phyloP scores from a whole-genome alignment of 2,888 invertebrate species.

The Lampropteryx suffumata region DNA sequence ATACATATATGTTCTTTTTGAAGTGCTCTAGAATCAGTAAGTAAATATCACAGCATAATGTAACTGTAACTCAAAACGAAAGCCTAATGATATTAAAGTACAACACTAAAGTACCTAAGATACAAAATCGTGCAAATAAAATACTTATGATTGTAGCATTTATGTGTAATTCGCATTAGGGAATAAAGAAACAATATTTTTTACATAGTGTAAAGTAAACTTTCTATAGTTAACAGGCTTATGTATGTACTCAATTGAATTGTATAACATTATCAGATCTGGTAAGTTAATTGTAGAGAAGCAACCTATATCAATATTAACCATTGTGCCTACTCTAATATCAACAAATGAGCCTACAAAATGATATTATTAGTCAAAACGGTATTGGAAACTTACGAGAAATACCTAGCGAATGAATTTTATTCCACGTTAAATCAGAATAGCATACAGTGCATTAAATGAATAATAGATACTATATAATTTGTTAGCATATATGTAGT shows the following conservation, averaged over 20 bases:
- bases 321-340: slow-evolving; percentile 72
- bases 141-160: slow-evolving; percentile 15
- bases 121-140: slow-evolving; percentile 8
- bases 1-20: slow-evolving; percentile 8
- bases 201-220: slow-evolving; percentile 8
- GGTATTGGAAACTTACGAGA: neutral
- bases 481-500: slow-evolving; percentile 64
- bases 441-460: slow-evolving; percentile 42
- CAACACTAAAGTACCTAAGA: slow-evolving; percentile 12
- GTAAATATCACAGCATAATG: neutral
- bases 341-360: slow-evolving; percentile 23
- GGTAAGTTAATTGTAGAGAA: slow-evolving; percentile 4
- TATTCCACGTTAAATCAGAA: slow-evolving; percentile 2
- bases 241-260: neutral
- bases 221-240: neutral
- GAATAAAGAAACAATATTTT: slow-evolving; percentile 15
- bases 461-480: slow-evolving; percentile 40
- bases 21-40: slow-evolving; percentile 5
- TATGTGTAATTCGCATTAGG: slow-evolving; percentile 8
- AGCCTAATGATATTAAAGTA: slow-evolving; percentile 21
- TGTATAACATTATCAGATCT: neutral
- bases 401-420: slow-evolving; percentile 5
- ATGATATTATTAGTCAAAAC: slow-evolving; percentile 15
- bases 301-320: slow-evolving; percentile 24
- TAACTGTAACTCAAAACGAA: slow-evolving; percentile 2